Base-by-base conservation (phyloP, 2,888 invertebrate genomes). In the Lasioglossum vierecki region DNA sequence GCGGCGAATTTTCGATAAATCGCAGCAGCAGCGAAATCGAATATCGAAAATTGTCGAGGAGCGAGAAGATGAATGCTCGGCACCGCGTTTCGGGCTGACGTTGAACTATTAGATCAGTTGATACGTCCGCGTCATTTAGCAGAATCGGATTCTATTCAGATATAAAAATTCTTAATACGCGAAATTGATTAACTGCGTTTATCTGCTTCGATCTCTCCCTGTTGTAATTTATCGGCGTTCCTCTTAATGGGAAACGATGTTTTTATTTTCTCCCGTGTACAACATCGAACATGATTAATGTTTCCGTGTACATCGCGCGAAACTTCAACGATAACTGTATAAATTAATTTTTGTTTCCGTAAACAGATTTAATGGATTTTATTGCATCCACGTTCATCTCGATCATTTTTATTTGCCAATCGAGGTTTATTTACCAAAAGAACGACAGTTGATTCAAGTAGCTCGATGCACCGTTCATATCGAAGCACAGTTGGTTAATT, bases 171-270 rank as follows among this genome's bases (percentile, higher is more conserved):
- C 22, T 35, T 68, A 68, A 68, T 68, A 22, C 39, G 35, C 39
- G 68, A 39, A 39, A 39, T 39, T 68, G 68, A 68, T 68, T 68
- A 39, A 68, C 68, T 68, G 39, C 68, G 22, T 68, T 68, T 68
- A 68, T 68, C 39, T 4, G 68, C 35, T 0, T 22, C 39, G 68
- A 39, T 35, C 68, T 68, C 22, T 63, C 35, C 11, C 39, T 4
- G 57, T 57, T 22, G 57, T 68, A 68, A 68, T 68, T 68, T 22
- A 68, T 68, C 68, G 68, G 68, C 63, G 30, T 63, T 63, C 30
- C 30, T 63, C 30, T 30, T 30, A 15, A 63, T 63, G 26, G 68
- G 39, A 9, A 68, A 22, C 68, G 39, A 68, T 9, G 39, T 68
- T 35, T 68, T 68, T 68, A 39, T 39, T 68, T 68, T 39, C 18